phyloP scores from a whole-genome alignment of 2,888 invertebrate genomes.

The Ecdyonurus torrentis region DNA sequence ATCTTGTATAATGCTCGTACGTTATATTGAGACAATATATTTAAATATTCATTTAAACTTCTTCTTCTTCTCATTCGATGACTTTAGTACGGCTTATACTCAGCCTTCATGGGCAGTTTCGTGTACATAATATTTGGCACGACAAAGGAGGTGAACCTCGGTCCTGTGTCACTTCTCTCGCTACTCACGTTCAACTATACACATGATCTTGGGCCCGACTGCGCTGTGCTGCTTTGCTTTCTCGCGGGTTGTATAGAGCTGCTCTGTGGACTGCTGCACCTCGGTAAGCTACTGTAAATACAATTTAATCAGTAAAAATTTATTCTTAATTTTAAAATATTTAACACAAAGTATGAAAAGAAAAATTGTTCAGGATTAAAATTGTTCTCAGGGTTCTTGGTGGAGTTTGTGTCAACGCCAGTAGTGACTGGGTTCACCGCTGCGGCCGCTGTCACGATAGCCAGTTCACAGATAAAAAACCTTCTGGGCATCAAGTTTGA shows the following conservation, averaged over 20 bases:
- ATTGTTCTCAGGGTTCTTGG: slow-evolving; percentile 40
- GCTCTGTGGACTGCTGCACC: slow-evolving; percentile 41
- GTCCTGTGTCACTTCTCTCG: slow-evolving; percentile 62
- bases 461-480: slow-evolving; percentile 54
- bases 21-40: too few relatives aligned
- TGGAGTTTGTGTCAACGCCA: slow-evolving; percentile 55
- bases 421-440: slow-evolving; percentile 62
- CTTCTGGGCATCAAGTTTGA: slow-evolving; percentile 41
- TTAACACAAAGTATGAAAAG: too few relatives aligned
- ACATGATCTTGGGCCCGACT: slow-evolving; percentile 36
- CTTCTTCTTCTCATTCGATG: too few relatives aligned
- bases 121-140: slow-evolving; percentile 64
- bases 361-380: background rate
- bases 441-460: slow-evolving; percentile 57
- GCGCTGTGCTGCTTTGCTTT: slow-evolving; percentile 46
- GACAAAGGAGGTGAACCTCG: slow-evolving; percentile 43
- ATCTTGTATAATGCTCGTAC: too few relatives aligned
- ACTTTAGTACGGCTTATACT: slow-evolving; percentile 78
- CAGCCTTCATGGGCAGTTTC: slow-evolving; percentile 59
- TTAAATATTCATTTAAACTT: too few relatives aligned
- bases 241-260: slow-evolving; percentile 46
- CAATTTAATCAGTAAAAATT: background rate
- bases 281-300: slow-evolving; percentile 31
- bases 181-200: slow-evolving; percentile 52
- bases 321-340: too few relatives aligned